Evolutionary conservation across 2,797 vertebrate genomes (phyloP), one percentile per base, ranked within the genome.

Genomic region (Numenius phaeopus): DNA sequence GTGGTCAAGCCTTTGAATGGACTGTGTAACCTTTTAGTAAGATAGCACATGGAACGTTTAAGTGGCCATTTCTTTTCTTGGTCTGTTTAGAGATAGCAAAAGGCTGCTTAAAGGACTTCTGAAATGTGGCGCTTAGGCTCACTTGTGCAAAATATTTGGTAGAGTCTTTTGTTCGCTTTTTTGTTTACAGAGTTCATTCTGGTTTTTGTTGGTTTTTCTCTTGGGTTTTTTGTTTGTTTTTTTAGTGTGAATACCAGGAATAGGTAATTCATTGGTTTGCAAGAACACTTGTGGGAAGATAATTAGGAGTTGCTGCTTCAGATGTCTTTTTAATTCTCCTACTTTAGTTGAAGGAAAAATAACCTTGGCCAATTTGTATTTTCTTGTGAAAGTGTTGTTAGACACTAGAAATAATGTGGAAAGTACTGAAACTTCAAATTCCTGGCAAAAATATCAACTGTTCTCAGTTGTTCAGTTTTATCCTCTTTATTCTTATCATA

Each of bases 31-130:
- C 59, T 91, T 85, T 52, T 12, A 65, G 44, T 81, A 75, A 83
- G 73, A 69, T 50, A 95, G 32, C 27, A 30, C 15, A 49, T 61
- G 69, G 84, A 79, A 91, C 61, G 21, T 85, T 67, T 71, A 83
- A 89, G 91, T 72, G 62, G 65, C 34, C 17, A 9, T 89, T 91
- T 90, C 34, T 93, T 94, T 89, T 90, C 52, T 83, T 83, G 46
- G 19, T 66, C 34, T 83, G 32, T 89, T 85, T 88, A 69, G 40
- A 83, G 71, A 80, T 73, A 91, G 72, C 64, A 85, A 58, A 90
- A 27, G 3, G 8, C 23, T 94, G 37, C 73, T 81, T 73, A 72
- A 83, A 83, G 32, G 69, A 71, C 57, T 90, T 89, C 22, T 77
- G 42, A 94, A 91, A 93, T 11, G 27, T 70, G 34, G 29, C 0